Evolutionary conservation across 2,888 invertebrate species (phyloP).

Genomic region (Oxyteleia sp.): DNA sequence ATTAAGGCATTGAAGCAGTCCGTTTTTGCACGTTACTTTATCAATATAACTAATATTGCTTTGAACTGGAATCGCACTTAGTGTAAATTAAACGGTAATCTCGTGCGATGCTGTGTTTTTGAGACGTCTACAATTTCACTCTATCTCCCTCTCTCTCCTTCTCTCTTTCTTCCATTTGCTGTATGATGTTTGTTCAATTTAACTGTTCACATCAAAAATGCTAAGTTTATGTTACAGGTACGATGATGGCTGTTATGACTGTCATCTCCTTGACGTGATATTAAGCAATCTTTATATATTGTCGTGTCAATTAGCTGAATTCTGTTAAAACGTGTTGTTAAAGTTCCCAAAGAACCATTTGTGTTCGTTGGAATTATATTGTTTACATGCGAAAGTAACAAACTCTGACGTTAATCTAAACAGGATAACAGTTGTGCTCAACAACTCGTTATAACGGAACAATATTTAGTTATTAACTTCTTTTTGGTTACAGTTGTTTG

Average conservation of each 20-base stretch:
- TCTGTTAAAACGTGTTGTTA: slow-evolving; percentile 24
- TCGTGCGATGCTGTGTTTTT: neutral
- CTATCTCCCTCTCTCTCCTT: too few relatives aligned
- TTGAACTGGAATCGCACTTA: neutral
- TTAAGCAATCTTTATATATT: slow-evolving; percentile 14
- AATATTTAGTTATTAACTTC: neutral
- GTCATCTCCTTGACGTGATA: slow-evolving; percentile 3
- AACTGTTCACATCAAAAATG: slow-evolving; percentile 1
- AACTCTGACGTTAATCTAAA: slow-evolving; percentile 12
- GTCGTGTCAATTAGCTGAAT: slow-evolving; percentile 22
- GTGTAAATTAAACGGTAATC: too few relatives aligned
- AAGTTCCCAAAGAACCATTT: slow-evolving; percentile 33
- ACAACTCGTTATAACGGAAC: slow-evolving; percentile 2
- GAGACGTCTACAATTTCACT: neutral
- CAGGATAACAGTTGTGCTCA: slow-evolving; percentile 28
- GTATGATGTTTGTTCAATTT: slow-evolving; percentile 1
- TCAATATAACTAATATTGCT: neutral
- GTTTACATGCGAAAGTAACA: slow-evolving; percentile 32
- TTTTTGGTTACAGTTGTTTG: neutral
- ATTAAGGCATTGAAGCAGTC: too few relatives aligned
- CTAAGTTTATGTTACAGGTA: neutral
- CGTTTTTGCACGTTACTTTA: neutral
- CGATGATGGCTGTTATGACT: neutral
- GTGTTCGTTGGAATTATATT: slow-evolving; percentile 21
- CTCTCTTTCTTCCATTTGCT: too few relatives aligned